Percentiles rank a stretch among this genome's conserved stretches.
phyloP scores from a whole-genome alignment of 2,113 vertebrate genomes.

The Mesitornis unicolor region DNA sequence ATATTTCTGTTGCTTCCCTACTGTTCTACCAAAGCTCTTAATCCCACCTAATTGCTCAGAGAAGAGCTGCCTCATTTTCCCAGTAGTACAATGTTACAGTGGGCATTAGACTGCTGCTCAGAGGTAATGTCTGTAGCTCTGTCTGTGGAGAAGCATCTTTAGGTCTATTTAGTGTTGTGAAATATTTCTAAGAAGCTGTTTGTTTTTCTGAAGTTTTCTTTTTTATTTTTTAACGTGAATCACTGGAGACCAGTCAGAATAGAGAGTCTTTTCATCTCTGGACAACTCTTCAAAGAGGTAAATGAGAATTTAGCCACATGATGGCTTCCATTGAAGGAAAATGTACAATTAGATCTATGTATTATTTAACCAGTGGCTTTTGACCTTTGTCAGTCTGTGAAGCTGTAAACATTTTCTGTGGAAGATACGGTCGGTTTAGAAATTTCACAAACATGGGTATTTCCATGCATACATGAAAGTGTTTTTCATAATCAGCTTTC shows the following conservation, averaged over 20 bases:
- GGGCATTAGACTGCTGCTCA: background rate
- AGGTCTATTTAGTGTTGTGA: background rate
- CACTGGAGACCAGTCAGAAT: background rate
- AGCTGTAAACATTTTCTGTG: background rate
- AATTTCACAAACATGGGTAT: background rate
- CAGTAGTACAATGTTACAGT: background rate
- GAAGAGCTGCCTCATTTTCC: background rate
- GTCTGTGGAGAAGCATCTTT: background rate
- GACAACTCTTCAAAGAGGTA: background rate
- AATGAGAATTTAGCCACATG: constrained; percentile 1
- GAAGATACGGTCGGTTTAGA: background rate
- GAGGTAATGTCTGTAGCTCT: background rate
- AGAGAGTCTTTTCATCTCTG: constrained; percentile 1
- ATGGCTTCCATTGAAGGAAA: background rate
- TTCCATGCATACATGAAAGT: background rate
- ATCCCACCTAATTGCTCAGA: background rate
- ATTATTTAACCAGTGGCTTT: background rate
- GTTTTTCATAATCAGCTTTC: background rate
- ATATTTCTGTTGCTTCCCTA: background rate
- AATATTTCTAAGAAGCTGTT: constrained; percentile 5
- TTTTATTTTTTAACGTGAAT: background rate
- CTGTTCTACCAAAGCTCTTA: background rate
- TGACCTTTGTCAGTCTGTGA: background rate
- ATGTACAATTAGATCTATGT: constrained; percentile 8
- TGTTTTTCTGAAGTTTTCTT: background rate